Conservation (phyloP, 2,888 invertebrate genomes). For the Apodemia duryi region DNA sequence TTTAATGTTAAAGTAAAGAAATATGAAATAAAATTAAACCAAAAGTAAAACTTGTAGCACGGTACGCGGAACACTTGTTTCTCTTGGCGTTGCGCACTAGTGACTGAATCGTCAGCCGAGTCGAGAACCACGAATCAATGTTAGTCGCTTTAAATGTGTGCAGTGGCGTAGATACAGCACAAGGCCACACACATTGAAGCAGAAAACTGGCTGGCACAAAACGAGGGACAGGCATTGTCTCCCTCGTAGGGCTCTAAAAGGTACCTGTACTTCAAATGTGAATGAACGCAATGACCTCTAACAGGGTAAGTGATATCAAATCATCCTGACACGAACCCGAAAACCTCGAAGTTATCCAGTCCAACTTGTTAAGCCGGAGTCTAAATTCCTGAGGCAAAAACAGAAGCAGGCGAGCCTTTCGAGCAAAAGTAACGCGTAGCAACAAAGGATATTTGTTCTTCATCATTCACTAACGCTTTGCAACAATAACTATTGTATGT, state of each 20-base stretch:
- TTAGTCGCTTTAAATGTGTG: slow-evolving; percentile 61
- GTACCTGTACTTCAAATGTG: slow-evolving; percentile 44
- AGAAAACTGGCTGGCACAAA: slow-evolving; percentile 35
- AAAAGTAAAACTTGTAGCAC: slow-evolving; percentile 61
- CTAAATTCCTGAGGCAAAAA: not conserved
- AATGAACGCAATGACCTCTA: slow-evolving; percentile 51
- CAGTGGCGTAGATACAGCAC: slow-evolving; percentile 40
- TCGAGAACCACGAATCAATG: slow-evolving; percentile 72
- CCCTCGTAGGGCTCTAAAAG: slow-evolving; percentile 35
- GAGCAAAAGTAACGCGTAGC: slow-evolving; percentile 15
- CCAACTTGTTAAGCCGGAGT: slow-evolving; percentile 23
- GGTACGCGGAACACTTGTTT: slow-evolving; percentile 52
- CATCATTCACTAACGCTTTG: slow-evolving; percentile 24
- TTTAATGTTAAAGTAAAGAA: slow-evolving; percentile 33
- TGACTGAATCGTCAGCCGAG: slow-evolving; percentile 69
- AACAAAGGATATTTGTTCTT: slow-evolving; percentile 30
- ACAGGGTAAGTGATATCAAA: slow-evolving; percentile 19
- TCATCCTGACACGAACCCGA: slow-evolving; percentile 17
- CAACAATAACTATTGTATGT: slow-evolving; percentile 22
- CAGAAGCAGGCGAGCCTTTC: not conserved
- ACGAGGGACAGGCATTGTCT: slow-evolving; percentile 46
- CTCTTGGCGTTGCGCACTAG: slow-evolving; percentile 73
- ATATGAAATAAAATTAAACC: slow-evolving; percentile 52
- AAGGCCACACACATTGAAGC: slow-evolving; percentile 43
- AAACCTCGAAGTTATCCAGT: slow-evolving; percentile 3